These are phyloP conservation scores for Drosophila kikkawai DNA, from an alignment of 1,140 invertebrate species.

Conservation along the genomic window DNA sequence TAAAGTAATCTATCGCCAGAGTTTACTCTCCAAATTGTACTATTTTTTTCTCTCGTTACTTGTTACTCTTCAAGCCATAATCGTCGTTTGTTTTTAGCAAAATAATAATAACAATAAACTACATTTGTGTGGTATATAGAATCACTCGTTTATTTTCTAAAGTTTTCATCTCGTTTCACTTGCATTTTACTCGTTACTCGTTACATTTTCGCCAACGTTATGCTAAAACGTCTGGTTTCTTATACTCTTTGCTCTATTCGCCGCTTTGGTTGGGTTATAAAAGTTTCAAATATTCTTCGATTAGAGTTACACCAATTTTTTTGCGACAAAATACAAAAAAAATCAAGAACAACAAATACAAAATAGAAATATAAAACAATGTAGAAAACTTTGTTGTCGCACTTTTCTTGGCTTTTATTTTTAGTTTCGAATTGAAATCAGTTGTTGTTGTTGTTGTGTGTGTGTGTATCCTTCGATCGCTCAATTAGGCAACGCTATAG, in stretches of 20 bases:
- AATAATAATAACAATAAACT: background rate
- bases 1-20: too few species aligned
- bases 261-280: constrained; percentile 73
- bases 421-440: constrained; percentile 54
- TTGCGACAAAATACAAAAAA: constrained; percentile 17
- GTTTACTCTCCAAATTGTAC: too few species aligned
- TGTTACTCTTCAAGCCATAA: background rate
- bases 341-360: constrained; percentile 22
- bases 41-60: too few species aligned
- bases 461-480: constrained; percentile 39
- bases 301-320: constrained; percentile 24
- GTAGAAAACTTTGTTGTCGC: constrained; percentile 17
- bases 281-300: constrained; percentile 60
- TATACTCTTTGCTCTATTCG: constrained; percentile 22
- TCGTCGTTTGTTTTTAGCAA: background rate
- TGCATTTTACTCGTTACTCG: constrained; percentile 32
- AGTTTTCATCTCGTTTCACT: constrained; percentile 25
- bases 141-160: constrained; percentile 78
- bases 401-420: constrained; percentile 39
- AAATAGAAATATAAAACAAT: constrained; percentile 44
- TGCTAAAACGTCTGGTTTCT: constrained; percentile 7
- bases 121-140: constrained; percentile 65
- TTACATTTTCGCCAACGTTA: constrained; percentile 21
- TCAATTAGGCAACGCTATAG: constrained; percentile 56
- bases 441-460: constrained; percentile 16